Evolutionary conservation across 2,888 invertebrate genomes (phyloP), one percentile per base, ranked within the genome.

Genomic region (Agrotis puta): DNA sequence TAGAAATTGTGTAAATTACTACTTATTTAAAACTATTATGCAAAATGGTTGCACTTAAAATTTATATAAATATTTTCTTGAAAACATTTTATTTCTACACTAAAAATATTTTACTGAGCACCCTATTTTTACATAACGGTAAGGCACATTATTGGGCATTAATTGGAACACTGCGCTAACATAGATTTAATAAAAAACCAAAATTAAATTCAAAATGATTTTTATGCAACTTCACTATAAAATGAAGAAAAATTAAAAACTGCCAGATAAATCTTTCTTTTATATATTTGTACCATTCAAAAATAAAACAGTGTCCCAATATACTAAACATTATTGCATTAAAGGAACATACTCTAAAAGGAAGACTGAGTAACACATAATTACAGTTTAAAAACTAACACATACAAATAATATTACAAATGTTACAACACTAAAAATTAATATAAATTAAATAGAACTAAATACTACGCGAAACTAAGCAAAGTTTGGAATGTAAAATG

Each of bases 401-500:
- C 47, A n/a, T 56, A 56, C 70, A 61, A 59, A 74, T 85, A 83
- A 81, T 78, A 79, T 79, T 86, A 88, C 85, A 88, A 85, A 87
- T 83, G 85, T 85, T 88, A 88, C 85, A 83, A 69, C 63, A 78
- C 79, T 89, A 89, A 39, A 84, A 53, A 79, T 85, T 86, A 88
- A 88, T 90, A 92, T 91, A 92, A 92, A 89, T 92, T 89, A 92
- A 85, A 74, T 79, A 76, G 71, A 85, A 9, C 66, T 76, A 79
- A 77, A 81, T 85, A 83, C 77, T 78, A 83, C 59, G 14, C 43
- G 0, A 79, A 77, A 84, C 81, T 88, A 84, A 87, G 80, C 71
- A 84, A 85, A 86, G 87, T 89, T 90, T 91, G 92, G 92, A 92
- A 92, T 92, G 92, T 92, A 81, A 87, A 79, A 87, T 84, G 81